Conservation (phyloP, 2,797 vertebrate species). For the Peromyscus nudipes region DNA sequence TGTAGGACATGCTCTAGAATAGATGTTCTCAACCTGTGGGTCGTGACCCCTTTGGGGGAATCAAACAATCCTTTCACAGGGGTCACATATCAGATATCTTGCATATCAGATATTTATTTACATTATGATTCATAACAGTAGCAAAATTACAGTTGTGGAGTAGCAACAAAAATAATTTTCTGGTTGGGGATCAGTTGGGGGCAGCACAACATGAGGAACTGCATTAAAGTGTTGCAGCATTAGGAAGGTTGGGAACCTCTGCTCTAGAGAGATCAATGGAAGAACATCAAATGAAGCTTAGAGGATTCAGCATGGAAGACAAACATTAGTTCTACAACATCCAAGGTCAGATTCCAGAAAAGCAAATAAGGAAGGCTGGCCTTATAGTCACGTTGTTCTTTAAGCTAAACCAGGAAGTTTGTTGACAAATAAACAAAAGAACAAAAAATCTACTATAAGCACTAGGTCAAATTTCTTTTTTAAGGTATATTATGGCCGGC, state of each 20-base stretch:
- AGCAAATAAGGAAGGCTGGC: background rate
- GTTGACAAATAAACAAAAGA: background rate
- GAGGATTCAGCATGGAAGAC: background rate
- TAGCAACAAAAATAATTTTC: background rate
- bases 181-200: background rate
- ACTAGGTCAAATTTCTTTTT: background rate
- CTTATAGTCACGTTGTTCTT: background rate
- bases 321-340: conserved; percentile 16
- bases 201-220: background rate
- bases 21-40: background rate
- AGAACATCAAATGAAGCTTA: background rate
- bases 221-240: background rate
- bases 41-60: background rate
- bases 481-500: background rate
- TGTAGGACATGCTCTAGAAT: background rate
- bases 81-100: background rate
- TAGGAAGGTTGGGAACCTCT: background rate
- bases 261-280: background rate
- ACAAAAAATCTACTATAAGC: background rate
- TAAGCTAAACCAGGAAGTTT: background rate
- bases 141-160: background rate
- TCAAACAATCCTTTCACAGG: background rate
- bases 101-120: background rate
- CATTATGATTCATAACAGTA: background rate
- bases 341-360: background rate